phyloP scores from a whole-genome alignment of 2,797 vertebrate species.

The Hyperoplus lanceolatus region DNA sequence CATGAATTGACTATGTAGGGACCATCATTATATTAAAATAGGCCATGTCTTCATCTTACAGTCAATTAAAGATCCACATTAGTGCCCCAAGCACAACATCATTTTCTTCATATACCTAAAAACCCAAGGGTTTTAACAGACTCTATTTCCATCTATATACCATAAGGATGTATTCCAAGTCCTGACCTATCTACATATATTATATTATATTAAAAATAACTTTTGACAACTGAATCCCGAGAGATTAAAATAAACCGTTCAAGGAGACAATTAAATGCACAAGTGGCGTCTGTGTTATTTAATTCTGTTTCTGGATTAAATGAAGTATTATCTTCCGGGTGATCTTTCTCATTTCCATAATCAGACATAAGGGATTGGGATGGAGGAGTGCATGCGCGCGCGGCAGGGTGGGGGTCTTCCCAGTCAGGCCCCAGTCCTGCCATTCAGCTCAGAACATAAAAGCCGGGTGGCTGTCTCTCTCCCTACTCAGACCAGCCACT shows the following conservation, averaged over 20 bases:
- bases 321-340: slow-evolving; percentile 81
- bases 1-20: slow-evolving; percentile 64
- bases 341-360: slow-evolving; percentile 85
- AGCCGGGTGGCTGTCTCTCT: slow-evolving; percentile 70
- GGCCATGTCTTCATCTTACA: slow-evolving; percentile 96
- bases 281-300: slow-evolving; percentile 82
- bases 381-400: slow-evolving; percentile 57
- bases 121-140: slow-evolving; percentile 90
- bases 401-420: slow-evolving; percentile 60
- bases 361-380: slow-evolving; percentile 77
- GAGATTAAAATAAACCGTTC: slow-evolving; percentile 66
- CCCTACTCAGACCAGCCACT: slow-evolving; percentile 79
- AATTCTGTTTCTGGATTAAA: slow-evolving; percentile 83
- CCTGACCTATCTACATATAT: slow-evolving; percentile 74
- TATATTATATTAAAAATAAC: slow-evolving; percentile 49
- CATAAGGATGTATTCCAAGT: slow-evolving; percentile 57
- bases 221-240: slow-evolving; percentile 63
- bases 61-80: slow-evolving; percentile 98
- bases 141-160: slow-evolving; percentile 87
- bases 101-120: slow-evolving; percentile 94
- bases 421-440: slow-evolving; percentile 70
- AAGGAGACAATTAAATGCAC: slow-evolving; percentile 81
- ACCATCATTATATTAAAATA: slow-evolving; percentile 87
- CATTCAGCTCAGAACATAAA: slow-evolving; percentile 79
- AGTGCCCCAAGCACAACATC: slow-evolving; percentile 92